phyloP scores from a whole-genome alignment of 2,113 vertebrate genomes.

The Cranoglanis bouderius region DNA sequence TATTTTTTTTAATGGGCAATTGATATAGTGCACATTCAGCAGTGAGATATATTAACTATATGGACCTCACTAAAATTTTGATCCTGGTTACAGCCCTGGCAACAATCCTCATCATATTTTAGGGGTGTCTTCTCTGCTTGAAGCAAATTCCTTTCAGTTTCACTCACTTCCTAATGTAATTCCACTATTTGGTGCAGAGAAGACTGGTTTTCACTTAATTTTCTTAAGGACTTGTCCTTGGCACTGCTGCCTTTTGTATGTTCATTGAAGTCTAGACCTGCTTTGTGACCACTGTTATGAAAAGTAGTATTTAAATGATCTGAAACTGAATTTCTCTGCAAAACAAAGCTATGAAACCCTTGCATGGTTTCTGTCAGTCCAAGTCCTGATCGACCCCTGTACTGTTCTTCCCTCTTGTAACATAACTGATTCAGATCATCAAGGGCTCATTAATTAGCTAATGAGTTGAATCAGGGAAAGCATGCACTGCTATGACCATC shows the following conservation, averaged over 20 bases:
- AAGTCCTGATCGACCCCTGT: neutral
- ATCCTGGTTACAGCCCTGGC: neutral
- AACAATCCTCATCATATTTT: neutral
- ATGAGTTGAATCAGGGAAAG: constrained; percentile 35
- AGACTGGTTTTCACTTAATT: neutral
- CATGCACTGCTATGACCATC: constrained; percentile 14
- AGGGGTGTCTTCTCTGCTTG: neutral
- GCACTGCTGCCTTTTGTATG: neutral
- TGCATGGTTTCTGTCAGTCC: neutral
- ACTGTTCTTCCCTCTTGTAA: neutral
- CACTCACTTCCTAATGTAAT: neutral
- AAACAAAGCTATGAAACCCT: neutral
- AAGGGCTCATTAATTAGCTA: constrained; percentile 37
- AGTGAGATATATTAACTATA: neutral
- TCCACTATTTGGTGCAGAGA: neutral
- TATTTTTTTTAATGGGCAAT: neutral
- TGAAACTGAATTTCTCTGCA: neutral
- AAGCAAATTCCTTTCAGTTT: neutral
- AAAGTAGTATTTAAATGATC: neutral
- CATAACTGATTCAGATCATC: constrained; percentile 28
- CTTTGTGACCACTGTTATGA: neutral
- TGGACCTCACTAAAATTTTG: neutral
- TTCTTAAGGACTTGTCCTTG: constrained; percentile 9
- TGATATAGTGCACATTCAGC: neutral
- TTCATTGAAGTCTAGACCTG: neutral